Evolutionary conservation across 2,113 vertebrate genomes (phyloP), one percentile per base, ranked within the genome.

Genomic region (Amazona vittata): DNA sequence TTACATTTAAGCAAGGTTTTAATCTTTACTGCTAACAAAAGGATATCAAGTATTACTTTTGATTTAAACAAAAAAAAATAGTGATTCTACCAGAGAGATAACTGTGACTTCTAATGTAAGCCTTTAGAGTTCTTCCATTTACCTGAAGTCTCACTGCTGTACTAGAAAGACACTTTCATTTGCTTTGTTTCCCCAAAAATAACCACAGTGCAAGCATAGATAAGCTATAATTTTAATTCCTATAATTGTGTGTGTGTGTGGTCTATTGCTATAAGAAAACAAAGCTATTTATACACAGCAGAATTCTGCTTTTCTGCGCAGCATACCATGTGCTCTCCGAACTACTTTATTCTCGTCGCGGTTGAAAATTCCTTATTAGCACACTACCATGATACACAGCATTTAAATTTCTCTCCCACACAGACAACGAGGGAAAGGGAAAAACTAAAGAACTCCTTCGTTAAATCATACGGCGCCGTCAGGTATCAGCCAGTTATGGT

Each of bases 391-490:
- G 2, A 73, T 1, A 28, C 4, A 12, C 26, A 20, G 90, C 53
- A 53, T 71, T 63, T 19, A 10, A 52, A 67, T 22, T 79, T 57
- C n/a, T 55, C 35, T 21, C 39, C 33, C 74, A 28, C 28, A 6
- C 7, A 29, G 16, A 19, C 22, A 60, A 17, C 25, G 11, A 13
- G 19, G 11, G 4, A 52, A 44, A 62, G 26, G 0, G 35, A 70
- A n/a, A 24, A 75, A 29, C 24, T 14, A 8, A 39, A 37, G 18
- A 59, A 52, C 28, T 2, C 41, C 20, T 47, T 8, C 5, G 8
- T 25, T 28, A 9, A 52, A 57, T 53, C 59, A 9, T 0, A 16
- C 2, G 11, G 37, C 19, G 41, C 46, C 3, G 26, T 1, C 69
- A 5, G 44, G 26, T 43, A 43, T 5, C 50, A 9, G 53, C 29